These are phyloP conservation scores for Nothocercus nigrocapillus DNA, from an alignment of 2,113 vertebrate species.

Conservation along the genomic window DNA sequence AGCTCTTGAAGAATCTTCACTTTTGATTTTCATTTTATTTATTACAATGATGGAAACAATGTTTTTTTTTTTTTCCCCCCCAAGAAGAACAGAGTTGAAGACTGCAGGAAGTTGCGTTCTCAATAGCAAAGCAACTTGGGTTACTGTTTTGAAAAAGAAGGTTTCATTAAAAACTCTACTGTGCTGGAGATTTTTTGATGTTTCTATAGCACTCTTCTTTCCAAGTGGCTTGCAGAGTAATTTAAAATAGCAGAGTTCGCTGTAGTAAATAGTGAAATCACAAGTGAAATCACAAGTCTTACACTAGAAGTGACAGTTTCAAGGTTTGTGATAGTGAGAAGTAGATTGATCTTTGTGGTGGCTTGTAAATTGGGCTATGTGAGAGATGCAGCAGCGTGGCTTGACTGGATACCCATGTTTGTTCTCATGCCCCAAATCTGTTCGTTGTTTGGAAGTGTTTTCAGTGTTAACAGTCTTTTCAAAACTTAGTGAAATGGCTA, in stretches of 20 bases:
- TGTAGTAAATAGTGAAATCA: background rate
- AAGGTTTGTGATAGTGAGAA: constrained; percentile 21
- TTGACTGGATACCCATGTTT: constrained; percentile 8
- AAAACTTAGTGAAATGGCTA: background rate
- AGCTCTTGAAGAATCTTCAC: background rate
- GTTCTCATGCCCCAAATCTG: background rate
- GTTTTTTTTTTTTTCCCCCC: background rate
- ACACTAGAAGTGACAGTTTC: background rate
- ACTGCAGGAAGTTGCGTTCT: background rate
- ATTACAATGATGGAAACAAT: background rate
- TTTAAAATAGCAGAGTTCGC: accelerated
- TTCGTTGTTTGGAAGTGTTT: background rate
- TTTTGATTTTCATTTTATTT: background rate
- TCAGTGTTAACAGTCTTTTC: constrained; percentile 5
- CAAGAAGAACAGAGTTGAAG: background rate
- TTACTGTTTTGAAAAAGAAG: background rate
- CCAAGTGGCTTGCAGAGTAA: background rate
- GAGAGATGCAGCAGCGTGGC: constrained; percentile 36
- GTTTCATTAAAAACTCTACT: background rate
- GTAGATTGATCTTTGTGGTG: background rate
- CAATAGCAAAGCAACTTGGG: background rate
- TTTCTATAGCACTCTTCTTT: background rate
- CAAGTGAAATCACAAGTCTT: background rate
- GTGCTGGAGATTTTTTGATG: background rate
- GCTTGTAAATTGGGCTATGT: constrained; percentile 15